phyloP scores from a whole-genome alignment of 2,888 invertebrate species.

The Willowsia nigromaculata region DNA sequence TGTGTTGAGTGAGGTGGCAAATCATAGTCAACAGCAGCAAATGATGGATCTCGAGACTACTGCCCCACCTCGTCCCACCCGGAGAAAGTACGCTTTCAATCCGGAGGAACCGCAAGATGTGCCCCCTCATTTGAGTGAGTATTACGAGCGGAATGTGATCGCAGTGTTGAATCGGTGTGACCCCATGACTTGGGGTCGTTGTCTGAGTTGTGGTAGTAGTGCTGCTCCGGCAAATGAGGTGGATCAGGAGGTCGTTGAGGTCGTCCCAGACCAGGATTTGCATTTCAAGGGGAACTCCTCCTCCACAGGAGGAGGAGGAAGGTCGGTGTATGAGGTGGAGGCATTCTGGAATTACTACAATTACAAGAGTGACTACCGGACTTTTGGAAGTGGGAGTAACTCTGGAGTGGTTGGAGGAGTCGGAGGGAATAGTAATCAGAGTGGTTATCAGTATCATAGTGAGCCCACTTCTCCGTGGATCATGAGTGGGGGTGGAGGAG shows the following conservation, averaged over 20 bases:
- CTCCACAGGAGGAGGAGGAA: not conserved
- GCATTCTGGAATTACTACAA: constrained; percentile 65
- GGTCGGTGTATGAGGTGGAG: constrained; percentile 19
- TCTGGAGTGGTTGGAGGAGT: not conserved
- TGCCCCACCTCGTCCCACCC: constrained; percentile 1
- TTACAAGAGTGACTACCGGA: constrained; percentile 65
- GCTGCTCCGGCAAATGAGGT: not conserved
- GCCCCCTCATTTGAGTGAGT: constrained; percentile 72
- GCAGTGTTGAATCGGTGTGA: constrained; percentile 74
- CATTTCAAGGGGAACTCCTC: not conserved
- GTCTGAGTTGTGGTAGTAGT: constrained; percentile 66
- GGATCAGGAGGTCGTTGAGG: not conserved
- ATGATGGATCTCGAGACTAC: constrained; percentile 70
- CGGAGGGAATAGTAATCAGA: not conserved
- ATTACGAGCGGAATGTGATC: constrained; percentile 71
- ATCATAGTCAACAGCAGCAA: not conserved
- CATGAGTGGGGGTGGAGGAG: not conserved
- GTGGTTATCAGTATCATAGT: constrained; percentile 56
- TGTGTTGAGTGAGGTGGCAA: constrained; percentile 59
- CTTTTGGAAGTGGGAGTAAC: not conserved
- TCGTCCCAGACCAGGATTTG: not conserved
- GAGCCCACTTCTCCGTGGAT: constrained; percentile 47
- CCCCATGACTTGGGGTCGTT: constrained; percentile 66
- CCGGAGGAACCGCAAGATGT: constrained; percentile 65
- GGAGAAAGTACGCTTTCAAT: constrained; percentile 54